A percentile compares a stretch with the other conserved stretches of the same genome.
Evolutionary conservation across 2,888 invertebrate species (phyloP).

Genomic region (Eudemis profundana): DNA sequence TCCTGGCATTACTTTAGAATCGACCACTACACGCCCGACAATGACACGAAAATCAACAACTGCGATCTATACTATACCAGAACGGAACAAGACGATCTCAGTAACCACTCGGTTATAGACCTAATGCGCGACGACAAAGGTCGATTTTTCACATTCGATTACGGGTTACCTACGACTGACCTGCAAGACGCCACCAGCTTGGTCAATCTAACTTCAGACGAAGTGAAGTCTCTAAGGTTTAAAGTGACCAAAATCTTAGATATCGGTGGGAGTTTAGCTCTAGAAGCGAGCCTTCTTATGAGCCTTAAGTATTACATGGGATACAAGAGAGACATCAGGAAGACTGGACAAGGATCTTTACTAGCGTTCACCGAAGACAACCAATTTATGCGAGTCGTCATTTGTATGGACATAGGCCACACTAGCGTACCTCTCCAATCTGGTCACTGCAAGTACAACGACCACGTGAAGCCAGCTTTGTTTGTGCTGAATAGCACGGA

Average conservation of each 20-base stretch:
- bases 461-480: constrained; percentile 81
- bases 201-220: constrained; percentile 88
- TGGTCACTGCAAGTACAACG: constrained; percentile 85
- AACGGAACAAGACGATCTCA: constrained; percentile 60
- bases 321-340: constrained; percentile 64
- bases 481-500: constrained; percentile 88
- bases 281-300: constrained; percentile 89
- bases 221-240: constrained; percentile 88
- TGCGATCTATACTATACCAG: constrained; percentile 69
- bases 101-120: constrained; percentile 65
- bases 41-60: constrained; percentile 62
- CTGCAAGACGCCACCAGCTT: constrained; percentile 87
- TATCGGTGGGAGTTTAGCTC: constrained; percentile 91
- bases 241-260: constrained; percentile 89
- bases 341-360: constrained; percentile 53
- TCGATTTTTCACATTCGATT: constrained; percentile 91
- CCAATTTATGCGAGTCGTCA: constrained; percentile 84
- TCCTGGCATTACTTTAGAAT: constrained; percentile 86
- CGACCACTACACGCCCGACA: constrained; percentile 56
- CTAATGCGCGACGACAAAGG: constrained; percentile 87
- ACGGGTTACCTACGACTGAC: constrained; percentile 87
- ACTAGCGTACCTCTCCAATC: constrained; percentile 87
- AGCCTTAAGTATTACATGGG: constrained; percentile 82
- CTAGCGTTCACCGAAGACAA: constrained; percentile 77
- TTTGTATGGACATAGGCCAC: constrained; percentile 86